Conservation (phyloP, 2,113 vertebrate genomes). For the Calyptomena viridis region DNA sequence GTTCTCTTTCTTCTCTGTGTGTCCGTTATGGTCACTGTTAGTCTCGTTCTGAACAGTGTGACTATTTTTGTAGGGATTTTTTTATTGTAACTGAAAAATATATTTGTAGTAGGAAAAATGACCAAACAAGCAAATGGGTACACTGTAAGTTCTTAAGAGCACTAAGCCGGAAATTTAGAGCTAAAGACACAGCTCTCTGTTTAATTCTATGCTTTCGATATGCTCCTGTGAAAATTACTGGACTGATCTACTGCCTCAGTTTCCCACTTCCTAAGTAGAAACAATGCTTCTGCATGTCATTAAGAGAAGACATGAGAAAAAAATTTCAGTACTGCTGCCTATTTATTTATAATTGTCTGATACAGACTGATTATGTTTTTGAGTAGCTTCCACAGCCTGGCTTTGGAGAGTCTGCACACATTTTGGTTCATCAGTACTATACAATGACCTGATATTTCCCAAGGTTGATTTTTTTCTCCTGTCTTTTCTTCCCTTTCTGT, state of each 20-base stretch:
- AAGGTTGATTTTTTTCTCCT: not conserved
- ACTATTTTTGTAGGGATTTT: rapidly evolving
- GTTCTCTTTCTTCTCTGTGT: not conserved
- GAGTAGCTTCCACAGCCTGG: not conserved
- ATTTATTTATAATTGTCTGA: not conserved
- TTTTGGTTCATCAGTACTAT: not conserved
- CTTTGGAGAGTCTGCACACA: not conserved
- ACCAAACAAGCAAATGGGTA: not conserved
- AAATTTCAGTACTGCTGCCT: not conserved
- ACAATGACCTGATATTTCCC: not conserved
- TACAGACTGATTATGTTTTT: not conserved
- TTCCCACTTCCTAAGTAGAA: not conserved
- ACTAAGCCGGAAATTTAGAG: not conserved
- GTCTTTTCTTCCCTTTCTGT: not conserved
- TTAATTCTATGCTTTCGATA: not conserved
- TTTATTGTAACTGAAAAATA: not conserved
- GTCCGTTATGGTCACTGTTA: not conserved
- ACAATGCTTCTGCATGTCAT: not conserved
- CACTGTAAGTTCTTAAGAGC: not conserved
- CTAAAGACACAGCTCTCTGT: not conserved
- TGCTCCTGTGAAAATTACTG: not conserved
- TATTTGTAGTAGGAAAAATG: not conserved
- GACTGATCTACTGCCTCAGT: not conserved
- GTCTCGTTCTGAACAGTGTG: not conserved
- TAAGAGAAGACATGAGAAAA: not conserved